Conservation (phyloP, 2,888 invertebrate genomes). For the Volucella zonaria region DNA sequence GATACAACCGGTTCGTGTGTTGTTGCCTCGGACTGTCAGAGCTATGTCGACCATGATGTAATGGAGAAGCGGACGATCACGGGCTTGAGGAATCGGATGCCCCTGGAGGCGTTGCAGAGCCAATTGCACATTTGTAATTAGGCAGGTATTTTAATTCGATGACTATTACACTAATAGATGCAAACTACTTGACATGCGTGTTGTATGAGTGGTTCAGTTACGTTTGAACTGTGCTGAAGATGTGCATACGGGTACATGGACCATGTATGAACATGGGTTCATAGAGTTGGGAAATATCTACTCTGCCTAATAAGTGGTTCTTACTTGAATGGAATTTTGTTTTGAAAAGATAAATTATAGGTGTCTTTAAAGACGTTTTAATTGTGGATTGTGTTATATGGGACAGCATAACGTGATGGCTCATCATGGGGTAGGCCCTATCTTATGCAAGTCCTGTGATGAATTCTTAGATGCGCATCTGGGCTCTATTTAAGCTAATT, state of each 20-base stretch:
- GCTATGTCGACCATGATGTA: constrained; percentile 46
- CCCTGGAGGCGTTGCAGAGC: constrained; percentile 45
- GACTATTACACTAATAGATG: constrained; percentile 73
- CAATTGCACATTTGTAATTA: constrained; percentile 70
- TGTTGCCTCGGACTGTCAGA: background rate
- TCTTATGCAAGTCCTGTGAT: no score
- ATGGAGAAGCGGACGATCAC: background rate
- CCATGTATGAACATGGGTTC: background rate
- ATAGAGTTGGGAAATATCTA: constrained; percentile 44
- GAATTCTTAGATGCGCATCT: no score
- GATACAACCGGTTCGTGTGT: constrained; percentile 33
- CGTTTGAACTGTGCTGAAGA: constrained; percentile 37
- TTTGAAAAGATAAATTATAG: constrained; percentile 39
- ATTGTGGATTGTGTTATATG: background rate
- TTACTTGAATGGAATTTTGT: constrained; percentile 50
- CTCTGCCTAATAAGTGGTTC: constrained; percentile 62
- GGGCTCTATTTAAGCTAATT: no score
- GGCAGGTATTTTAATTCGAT: constrained; percentile 71
- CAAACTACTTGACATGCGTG: constrained; percentile 67
- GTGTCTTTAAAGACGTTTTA: background rate
- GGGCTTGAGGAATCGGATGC: constrained; percentile 38
- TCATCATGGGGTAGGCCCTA: background rate
- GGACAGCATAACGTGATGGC: background rate
- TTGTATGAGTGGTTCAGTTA: constrained; percentile 62
- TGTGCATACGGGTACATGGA: background rate